phyloP scores from a whole-genome alignment of 2,888 invertebrate genomes.

The Hemithea aestivaria region DNA sequence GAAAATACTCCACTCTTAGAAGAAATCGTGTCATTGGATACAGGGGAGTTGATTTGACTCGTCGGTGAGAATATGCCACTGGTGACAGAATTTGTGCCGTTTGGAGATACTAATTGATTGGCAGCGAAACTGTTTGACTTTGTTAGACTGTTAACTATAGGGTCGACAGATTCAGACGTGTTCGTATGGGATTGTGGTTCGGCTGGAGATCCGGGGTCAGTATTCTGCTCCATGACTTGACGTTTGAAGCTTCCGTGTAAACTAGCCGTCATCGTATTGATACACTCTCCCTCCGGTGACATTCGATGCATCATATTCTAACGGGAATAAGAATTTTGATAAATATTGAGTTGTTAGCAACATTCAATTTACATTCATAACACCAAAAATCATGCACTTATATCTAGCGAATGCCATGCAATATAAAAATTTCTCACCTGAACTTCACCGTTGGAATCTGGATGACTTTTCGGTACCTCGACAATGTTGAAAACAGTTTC shows the following conservation, averaged over 20 bases:
- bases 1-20: constrained; percentile 76
- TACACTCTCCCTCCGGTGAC: constrained; percentile 84
- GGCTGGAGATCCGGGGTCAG: constrained; percentile 63
- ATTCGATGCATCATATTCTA: constrained; percentile 84
- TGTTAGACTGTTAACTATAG: constrained; percentile 60
- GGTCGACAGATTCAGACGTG: constrained; percentile 61
- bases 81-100: constrained; percentile 73
- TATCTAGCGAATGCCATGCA: constrained; percentile 41
- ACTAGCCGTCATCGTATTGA: constrained; percentile 81
- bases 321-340: constrained; percentile 54
- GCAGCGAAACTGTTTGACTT: constrained; percentile 64
- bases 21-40: constrained; percentile 74
- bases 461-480: constrained; percentile 54
- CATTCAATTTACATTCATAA: constrained; percentile 24
- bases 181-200: constrained; percentile 65
- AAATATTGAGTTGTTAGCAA: constrained; percentile 37
- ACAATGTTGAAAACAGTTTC: constrained; percentile 57
- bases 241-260: constrained; percentile 83
- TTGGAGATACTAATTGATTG: constrained; percentile 71
- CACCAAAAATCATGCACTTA: constrained; percentile 28
- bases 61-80: constrained; percentile 76
- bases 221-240: constrained; percentile 72
- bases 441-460: constrained; percentile 58
- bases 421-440: constrained; percentile 57
- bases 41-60: constrained; percentile 75